Percentiles rank a stretch among this genome's conserved stretches.
These are phyloP conservation scores for Cheilosia impressa DNA, from an alignment of 2,888 invertebrate genomes.

Conservation along the genomic window DNA sequence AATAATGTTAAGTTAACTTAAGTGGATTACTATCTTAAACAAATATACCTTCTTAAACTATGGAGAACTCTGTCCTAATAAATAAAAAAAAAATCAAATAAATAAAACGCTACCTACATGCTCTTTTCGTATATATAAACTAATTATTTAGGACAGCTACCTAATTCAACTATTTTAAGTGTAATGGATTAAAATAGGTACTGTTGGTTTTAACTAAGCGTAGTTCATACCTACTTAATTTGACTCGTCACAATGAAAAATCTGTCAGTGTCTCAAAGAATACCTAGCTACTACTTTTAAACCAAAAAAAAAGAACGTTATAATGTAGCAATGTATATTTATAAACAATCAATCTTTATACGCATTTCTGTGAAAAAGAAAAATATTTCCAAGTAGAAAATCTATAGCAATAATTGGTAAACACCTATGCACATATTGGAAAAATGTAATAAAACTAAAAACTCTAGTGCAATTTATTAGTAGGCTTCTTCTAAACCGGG, in stretches of 20 bases:
- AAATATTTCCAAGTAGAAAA: slow-evolving; percentile 54
- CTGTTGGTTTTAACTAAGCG: slow-evolving; percentile 14
- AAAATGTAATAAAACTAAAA: slow-evolving; percentile 24
- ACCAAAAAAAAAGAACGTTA: background rate
- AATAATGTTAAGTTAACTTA: slow-evolving; percentile 43
- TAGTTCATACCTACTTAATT: background rate
- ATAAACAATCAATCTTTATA: slow-evolving; percentile 56
- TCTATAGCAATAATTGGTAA: slow-evolving; percentile 63
- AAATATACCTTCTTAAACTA: slow-evolving; percentile 14
- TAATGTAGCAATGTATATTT: slow-evolving; percentile 23
- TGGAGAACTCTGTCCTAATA: slow-evolving; percentile 52
- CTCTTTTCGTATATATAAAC: slow-evolving; percentile 16
- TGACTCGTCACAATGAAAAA: slow-evolving; percentile 37
- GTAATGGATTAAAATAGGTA: slow-evolving; percentile 2
- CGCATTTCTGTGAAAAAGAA: slow-evolving; percentile 61
- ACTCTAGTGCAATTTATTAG: slow-evolving; percentile 64
- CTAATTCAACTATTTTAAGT: slow-evolving; percentile 5
- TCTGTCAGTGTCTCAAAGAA: slow-evolving; percentile 5
- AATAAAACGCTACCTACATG: slow-evolving; percentile 23
- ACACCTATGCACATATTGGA: slow-evolving; percentile 39
- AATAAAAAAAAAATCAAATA: slow-evolving; percentile 7
- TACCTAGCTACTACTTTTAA: slow-evolving; percentile 1
- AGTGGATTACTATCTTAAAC: slow-evolving; percentile 45
- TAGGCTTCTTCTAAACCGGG: slow-evolving; percentile 49
- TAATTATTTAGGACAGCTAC: slow-evolving; percentile 15